phyloP scores from a whole-genome alignment of 1,140 invertebrate species.

The Calephelis nemesis region DNA sequence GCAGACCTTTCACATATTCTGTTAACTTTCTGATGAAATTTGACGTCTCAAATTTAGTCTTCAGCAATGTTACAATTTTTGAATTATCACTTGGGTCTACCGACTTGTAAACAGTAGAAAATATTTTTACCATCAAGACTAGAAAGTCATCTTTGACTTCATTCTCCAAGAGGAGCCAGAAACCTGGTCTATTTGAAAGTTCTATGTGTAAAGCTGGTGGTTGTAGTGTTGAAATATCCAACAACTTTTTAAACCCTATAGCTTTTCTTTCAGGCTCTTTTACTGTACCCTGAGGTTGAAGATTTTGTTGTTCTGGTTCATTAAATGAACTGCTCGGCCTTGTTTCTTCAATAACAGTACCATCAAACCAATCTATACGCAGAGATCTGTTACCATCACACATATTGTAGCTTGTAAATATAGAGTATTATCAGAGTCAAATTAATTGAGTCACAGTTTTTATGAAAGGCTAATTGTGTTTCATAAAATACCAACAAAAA shows the following conservation, averaged over 20 bases:
- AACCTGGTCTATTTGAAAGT: slow-evolving; percentile 35
- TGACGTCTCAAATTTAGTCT: slow-evolving; percentile 54
- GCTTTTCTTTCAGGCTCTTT: slow-evolving; percentile 58
- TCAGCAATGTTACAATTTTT: slow-evolving; percentile 4
- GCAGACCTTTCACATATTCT: slow-evolving; percentile 49
- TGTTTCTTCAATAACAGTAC: slow-evolving; percentile 56
- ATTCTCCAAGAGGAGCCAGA: slow-evolving; percentile 7
- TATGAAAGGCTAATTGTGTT: too few species aligned
- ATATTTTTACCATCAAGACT: slow-evolving; percentile 5
- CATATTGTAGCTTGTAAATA: neutral
- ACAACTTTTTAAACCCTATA: slow-evolving; percentile 62
- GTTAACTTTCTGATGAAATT: slow-evolving; percentile 52
- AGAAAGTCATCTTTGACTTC: slow-evolving; percentile 10
- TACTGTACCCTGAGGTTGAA: slow-evolving; percentile 30
- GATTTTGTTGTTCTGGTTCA: slow-evolving; percentile 20
- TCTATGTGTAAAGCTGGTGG: slow-evolving; percentile 53
- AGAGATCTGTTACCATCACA: slow-evolving; percentile 39
- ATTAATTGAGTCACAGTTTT: too few species aligned
- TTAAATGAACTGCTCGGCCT: slow-evolving; percentile 28
- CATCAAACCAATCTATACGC: slow-evolving; percentile 73
- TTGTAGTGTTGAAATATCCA: slow-evolving; percentile 47
- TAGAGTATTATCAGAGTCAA: too few species aligned
- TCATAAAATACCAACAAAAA: too few species aligned
- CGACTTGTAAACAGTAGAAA: slow-evolving; percentile 8
- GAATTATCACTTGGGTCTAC: slow-evolving; percentile 11